Base-by-base conservation (phyloP, 2,113 vertebrate species). In the Nibea coibor region DNA sequence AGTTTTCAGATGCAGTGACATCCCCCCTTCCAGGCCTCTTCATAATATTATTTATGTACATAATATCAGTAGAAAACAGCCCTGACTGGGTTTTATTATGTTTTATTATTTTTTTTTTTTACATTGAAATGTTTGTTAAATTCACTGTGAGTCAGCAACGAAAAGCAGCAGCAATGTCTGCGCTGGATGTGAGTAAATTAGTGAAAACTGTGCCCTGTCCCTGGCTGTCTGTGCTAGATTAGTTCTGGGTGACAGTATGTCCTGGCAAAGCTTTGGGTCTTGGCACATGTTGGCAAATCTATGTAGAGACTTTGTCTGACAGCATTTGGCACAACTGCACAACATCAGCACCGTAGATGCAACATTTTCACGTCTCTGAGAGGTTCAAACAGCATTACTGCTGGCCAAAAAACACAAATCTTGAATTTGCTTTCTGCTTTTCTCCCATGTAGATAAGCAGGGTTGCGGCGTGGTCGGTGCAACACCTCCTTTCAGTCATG, bases 401-500 rank as follows among this genome's bases (percentile, higher is more conserved):
- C 45, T 11, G 15, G 61, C 59, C 68, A 71, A 11, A 78, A 79
- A 78, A 79, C 81, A 89, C 72, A 83, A 88, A 91, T 88, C 80
- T 80, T 62, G 69, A 84, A 80, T 91, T 75, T 81, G 39, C 74
- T 62, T 65, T 68, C 72, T 64, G 72, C 72, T 76, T 80, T 73
- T 78, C 71, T 75, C 70, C 61, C n/a, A 1, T 35, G 53, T 26
- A 86, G 91, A 92, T 90, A 92, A 89, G 83, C 82, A 70, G 62
- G 53, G 62, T 64, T 72, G 78, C 87, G 89, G 89, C 81, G 87
- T 87, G 89, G 81, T 87, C 70, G 51, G 75, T 68, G 81, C 82
- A 74, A 87, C 88, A 88, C 84, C 74, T 92, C 87, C 87, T 93
- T 94, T 93, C 82, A 87, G 86, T 88, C 75, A 65, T 64, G 65